Evolutionary conservation across 2,113 vertebrate genomes (phyloP).

Genomic region (Plectropomus leopardus): DNA sequence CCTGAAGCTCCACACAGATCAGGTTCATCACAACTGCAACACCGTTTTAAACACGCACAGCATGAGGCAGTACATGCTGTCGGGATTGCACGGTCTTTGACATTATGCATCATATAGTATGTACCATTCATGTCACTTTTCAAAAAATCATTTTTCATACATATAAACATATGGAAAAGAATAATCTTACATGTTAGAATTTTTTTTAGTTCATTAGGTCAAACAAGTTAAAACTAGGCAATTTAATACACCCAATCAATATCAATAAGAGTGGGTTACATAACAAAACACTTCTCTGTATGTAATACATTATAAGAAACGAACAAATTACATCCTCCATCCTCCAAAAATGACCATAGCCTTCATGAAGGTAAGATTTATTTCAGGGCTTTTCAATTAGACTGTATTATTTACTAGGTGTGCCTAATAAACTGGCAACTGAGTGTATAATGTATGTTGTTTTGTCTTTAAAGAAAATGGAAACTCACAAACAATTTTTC

Average conservation of each 20-base stretch:
- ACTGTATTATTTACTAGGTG: background rate
- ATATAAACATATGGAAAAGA: background rate
- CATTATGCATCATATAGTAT: background rate
- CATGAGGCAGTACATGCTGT: background rate
- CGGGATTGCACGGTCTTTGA: constrained; percentile 7
- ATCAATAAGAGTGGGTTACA: background rate
- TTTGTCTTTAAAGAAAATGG: background rate
- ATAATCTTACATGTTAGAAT: background rate
- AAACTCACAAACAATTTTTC: background rate
- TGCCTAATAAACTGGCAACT: background rate
- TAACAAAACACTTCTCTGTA: background rate
- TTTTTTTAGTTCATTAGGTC: background rate
- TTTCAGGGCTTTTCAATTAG: background rate
- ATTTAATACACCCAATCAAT: background rate
- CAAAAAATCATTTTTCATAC: background rate
- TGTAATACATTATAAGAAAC: too few relatives aligned
- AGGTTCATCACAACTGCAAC: constrained; percentile 48
- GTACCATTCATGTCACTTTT: too few relatives aligned
- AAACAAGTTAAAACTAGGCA: background rate
- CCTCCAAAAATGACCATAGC: background rate
- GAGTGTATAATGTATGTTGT: background rate
- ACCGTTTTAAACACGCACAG: background rate
- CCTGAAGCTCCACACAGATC: constrained; percentile 53
- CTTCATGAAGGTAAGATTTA: background rate
- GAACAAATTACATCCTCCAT: too few relatives aligned